phyloP scores from a whole-genome alignment of 2,797 vertebrate genomes.

The Leucoraja ocellata region DNA sequence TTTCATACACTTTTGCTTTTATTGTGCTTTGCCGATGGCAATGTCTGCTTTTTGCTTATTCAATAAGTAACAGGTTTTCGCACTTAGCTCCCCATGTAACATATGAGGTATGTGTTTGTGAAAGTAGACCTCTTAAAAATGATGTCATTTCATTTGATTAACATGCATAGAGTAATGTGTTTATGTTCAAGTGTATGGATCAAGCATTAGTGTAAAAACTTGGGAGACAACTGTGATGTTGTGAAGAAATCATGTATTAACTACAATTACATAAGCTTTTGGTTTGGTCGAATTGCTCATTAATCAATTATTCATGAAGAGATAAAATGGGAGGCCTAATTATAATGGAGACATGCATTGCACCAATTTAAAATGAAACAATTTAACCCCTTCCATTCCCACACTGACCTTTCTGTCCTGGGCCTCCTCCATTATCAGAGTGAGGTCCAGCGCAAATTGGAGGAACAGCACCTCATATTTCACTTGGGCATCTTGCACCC shows the following conservation, averaged over 20 bases:
- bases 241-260: neutral
- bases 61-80: neutral
- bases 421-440: no score
- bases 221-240: neutral
- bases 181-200: neutral
- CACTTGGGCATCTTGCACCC: no score
- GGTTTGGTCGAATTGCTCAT: neutral
- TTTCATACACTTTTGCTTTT: neutral
- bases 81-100: constrained; percentile 3
- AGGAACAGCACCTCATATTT: no score
- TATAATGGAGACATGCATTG: neutral
- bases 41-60: neutral
- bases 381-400: no score
- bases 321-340: neutral
- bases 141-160: constrained; percentile 18
- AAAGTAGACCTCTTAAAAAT: neutral
- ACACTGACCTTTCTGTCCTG: no score
- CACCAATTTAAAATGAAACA: neutral
- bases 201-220: neutral
- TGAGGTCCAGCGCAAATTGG: no score
- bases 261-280: neutral
- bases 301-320: neutral
- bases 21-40: neutral
- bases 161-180: neutral
- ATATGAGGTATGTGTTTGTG: neutral